Percentiles rank a stretch among this genome's conserved stretches.
These are phyloP conservation scores for Australoheros facetus DNA, from an alignment of 2,797 vertebrate species.

Conservation along the genomic window DNA sequence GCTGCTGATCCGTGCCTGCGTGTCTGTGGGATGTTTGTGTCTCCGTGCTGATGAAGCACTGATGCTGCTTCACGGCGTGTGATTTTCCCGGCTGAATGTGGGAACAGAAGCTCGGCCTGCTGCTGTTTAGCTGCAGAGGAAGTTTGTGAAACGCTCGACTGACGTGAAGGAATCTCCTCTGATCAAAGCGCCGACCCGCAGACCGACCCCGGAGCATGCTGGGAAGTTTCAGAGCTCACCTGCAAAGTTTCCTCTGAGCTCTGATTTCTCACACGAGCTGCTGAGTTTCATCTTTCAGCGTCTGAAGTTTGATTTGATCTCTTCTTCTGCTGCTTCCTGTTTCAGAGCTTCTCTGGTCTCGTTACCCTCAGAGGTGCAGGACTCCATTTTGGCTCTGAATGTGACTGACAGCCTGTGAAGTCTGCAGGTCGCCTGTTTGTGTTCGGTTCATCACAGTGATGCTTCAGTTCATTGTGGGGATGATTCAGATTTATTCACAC, in stretches of 20 bases:
- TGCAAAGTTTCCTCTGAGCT: neutral
- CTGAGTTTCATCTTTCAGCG: too few relatives aligned
- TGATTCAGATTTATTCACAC: neutral
- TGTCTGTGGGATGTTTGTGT: fast-evolving
- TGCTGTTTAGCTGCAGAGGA: constrained; percentile 24
- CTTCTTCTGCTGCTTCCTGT: neutral
- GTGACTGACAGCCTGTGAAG: neutral
- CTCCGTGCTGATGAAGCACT: neutral
- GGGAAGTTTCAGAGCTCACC: constrained; percentile 12
- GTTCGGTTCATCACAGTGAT: neutral
- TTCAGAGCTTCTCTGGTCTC: neutral
- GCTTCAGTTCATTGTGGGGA: neutral
- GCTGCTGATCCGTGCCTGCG: neutral
- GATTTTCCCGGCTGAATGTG: neutral
- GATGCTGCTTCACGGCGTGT: neutral
- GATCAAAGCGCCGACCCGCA: constrained; percentile 19
- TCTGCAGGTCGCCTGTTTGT: neutral
- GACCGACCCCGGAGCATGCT: constrained; percentile 19
- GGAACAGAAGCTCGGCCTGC: neutral
- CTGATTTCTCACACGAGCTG: neutral
- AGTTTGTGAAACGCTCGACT: constrained; percentile 56
- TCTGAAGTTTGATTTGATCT: neutral
- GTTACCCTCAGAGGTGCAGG: neutral
- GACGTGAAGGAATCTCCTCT: constrained; percentile 51
- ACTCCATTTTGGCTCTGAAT: neutral